Evolutionary conservation across 2,797 vertebrate genomes (phyloP), one percentile per base, ranked within the genome.

Genomic region (Harpagifer antarcticus): DNA sequence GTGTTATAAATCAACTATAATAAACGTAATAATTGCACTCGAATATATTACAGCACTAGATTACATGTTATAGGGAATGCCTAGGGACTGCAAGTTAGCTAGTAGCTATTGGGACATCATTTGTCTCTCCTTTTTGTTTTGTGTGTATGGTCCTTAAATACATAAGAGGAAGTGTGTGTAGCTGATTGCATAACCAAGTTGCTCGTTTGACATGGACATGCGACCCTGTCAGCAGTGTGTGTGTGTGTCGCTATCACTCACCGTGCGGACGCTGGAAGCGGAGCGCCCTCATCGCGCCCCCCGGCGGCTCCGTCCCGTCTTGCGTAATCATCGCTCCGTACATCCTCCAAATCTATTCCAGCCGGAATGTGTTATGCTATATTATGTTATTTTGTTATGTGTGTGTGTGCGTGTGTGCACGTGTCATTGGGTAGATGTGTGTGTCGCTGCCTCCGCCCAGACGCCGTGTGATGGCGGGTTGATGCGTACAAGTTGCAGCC

Each of bases 251-350:
- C 40, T 9, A 59, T 72, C 71, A 83, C 87, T 91, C 86, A 93
- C 93, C 88, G 76, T 88, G 86, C 33, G 90, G 88, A 4, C 92
- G 87, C 76, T 86, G 91, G 68, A 90, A 90, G 37, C 90, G 86
- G 77, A 86, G 72, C 49, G 57, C 82, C 79, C 63, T 76, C 55
- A 56, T 74, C 11, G 43, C 43, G 27, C 27, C 55, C 55, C 78
- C 69, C 78, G 47, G 64, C 54, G 37, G 37, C 67, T 76, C 74
- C 3, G 58, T 49, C 31, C 66, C 52, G 19, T 71, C 73, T 76
- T 83, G 84, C 79, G 68, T 71, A 72, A 81, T 16, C 69, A 56
- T 55, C 14, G 58, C 68, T 62, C 68, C 59, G 68, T 74, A 86
- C 89, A 91, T 92, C 64, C 54, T 70, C 47, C 71, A 17, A 2